Percentiles rank a stretch among this genome's conserved stretches.
phyloP scores from a whole-genome alignment of 2,113 vertebrate species.

The Scolopax mira region DNA sequence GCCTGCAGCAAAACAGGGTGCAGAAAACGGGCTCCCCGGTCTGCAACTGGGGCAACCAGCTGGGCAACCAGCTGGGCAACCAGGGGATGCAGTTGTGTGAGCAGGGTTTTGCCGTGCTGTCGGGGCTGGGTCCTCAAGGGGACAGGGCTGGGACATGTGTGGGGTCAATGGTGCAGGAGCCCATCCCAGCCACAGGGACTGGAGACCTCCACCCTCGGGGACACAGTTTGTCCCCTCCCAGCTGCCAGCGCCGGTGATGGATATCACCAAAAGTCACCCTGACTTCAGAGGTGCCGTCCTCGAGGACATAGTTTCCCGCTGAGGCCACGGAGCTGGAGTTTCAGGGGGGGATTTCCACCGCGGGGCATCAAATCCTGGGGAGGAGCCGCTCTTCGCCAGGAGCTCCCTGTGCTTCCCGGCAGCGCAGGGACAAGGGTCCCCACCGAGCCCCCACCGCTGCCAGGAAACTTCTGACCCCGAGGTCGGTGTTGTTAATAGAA shows the following conservation, averaged over 20 bases:
- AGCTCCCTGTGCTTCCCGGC: not conserved
- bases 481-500: not conserved
- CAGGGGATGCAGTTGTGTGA: not conserved
- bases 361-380: rapidly evolving
- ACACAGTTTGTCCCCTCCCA: rapidly evolving
- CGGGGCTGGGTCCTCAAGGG: not conserved
- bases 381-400: not conserved
- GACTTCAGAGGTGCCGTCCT: not conserved
- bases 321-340: not conserved
- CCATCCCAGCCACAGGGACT: not conserved
- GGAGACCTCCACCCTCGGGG: not conserved
- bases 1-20: not conserved
- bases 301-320: not conserved
- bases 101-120: not conserved
- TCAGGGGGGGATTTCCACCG: not conserved
- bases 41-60: not conserved
- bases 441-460: not conserved
- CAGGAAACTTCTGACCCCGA: not conserved
- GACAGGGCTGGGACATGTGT: not conserved
- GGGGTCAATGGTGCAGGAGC: not conserved
- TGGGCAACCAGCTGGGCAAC: not conserved
- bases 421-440: not conserved
- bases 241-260: rapidly evolving
- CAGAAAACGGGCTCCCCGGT: not conserved
- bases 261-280: not conserved